Evolutionary conservation across 2,797 vertebrate genomes (phyloP), one percentile per base, ranked within the genome.

Genomic region (Gymnodraco acuticeps): DNA sequence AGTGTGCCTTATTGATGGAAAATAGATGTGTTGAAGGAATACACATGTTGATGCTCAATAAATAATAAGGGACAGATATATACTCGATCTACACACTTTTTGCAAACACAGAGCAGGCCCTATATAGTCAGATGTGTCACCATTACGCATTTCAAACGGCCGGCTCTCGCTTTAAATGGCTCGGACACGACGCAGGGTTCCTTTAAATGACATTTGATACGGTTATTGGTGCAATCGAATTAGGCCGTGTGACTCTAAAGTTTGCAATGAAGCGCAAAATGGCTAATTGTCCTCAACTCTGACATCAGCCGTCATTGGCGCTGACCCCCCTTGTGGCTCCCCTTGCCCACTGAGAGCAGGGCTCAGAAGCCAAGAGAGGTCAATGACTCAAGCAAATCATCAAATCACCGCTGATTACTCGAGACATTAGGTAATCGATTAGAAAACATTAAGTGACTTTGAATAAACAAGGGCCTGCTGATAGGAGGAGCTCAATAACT

Each of bases 381-480:
- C 94, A 95, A 78, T 64, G 88, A 90, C 92, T 91, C 87, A 87
- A 80, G 82, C 91, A 94, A 92, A 94, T 93, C 88, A 86, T 74
- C 85, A 93, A 91, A 93, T 93, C 85, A 83, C 70, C 83, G 88
- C 46, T 92, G 93, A 95, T 94, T 93, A 93, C 88, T 92, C 78
- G 83, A 92, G 92, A 93, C 93, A 93, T 93, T 86, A 89, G 87
- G 75, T 90, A 93, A 94, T 94, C 94, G 92, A 95, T 94, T 93
- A 93, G 92, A 93, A 94, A 94, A 93, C 90, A 90, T 92, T 90
- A 92, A 88, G 85, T 81, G 87, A 79, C 90, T 92, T 80, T 88
- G 86, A 92, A 93, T 90, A 92, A 93, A 93, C 89, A 94, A 69
- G 86, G 13, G 47, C 64, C 59, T 73, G 58, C 19, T 82, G 74